phyloP scores from a whole-genome alignment of 2,797 vertebrate genomes.

The Tragopan temminckii region DNA sequence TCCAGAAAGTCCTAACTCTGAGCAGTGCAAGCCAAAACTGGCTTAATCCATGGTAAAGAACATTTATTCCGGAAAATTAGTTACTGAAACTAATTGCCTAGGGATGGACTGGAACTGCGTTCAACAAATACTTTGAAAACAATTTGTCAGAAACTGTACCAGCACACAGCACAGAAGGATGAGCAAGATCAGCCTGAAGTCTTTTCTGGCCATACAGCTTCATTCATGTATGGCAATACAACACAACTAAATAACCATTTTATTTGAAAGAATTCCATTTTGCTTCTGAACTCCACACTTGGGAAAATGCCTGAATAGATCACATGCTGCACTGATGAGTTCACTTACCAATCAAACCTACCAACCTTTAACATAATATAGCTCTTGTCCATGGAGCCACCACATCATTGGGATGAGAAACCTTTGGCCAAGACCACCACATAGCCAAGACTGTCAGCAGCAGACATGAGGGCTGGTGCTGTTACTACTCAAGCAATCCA shows the following conservation, averaged over 20 bases:
- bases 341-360: neutral
- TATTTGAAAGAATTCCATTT: neutral
- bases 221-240: neutral
- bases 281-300: neutral
- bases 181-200: neutral
- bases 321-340: neutral
- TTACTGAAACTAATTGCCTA: constrained; percentile 10
- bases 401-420: neutral
- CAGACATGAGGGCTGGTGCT: neutral
- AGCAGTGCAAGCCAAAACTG: neutral
- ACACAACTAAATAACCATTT: neutral
- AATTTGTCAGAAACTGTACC: neutral
- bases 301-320: neutral
- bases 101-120: neutral
- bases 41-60: neutral
- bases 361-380: neutral
- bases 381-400: neutral
- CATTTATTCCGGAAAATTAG: constrained; percentile 23
- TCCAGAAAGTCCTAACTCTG: neutral
- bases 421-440: neutral
- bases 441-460: neutral
- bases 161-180: neutral
- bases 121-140: constrained; percentile 5
- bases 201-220: neutral
- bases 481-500: fast-evolving